Base-by-base conservation (phyloP, 2,888 invertebrate genomes). In the Amphipyra tragopoginis region DNA sequence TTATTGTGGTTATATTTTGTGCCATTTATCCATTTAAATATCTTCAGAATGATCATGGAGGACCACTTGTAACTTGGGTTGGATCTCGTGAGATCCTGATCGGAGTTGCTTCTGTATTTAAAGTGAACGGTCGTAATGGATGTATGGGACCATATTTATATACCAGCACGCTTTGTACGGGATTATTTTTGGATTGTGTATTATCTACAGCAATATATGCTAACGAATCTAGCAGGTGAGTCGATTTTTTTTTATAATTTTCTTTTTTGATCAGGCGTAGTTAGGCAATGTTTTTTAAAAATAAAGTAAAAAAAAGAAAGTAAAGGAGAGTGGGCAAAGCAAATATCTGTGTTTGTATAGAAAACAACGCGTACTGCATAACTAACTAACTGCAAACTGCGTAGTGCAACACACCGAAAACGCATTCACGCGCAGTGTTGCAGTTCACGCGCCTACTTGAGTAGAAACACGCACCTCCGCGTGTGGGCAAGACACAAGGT, bases 41-140 rank as follows among this genome's bases (percentile, higher is more conserved):
- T 29, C 29, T 29, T 29, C 61, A 90, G 90, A 90, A 90, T 42
- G 91, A 91, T 60, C 91, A 91, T 58, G 91, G 91, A 0, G 88
- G 90, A 0, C 90, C 91, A 0, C 70, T 91, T 0, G 78, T 90
- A 2, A 82, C 86, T 0, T 89, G 87, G 87, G 67, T 81, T 1
- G 86, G 86, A 0, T 51, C 72, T 0, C 65, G 62, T 0, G 86
- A 87, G 53, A 65, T 81, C 0, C 72, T 91, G 0, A 84, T 91
- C 0, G 90, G 88, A 0, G 81, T 91, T 1, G 89, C 90, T 0
- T 89, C 90, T 0, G 85, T 89, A 9, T 90, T 88, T 66, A 80
- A 79, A 13, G 77, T 90, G 48, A 53, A 0, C 15, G 63, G 0
- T 61, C 43, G 21, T 21, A 21, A 21, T 4, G 52, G 68, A 13